These are phyloP conservation scores for Linnaemya tessellans DNA, from an alignment of 2,888 invertebrate genomes.

Conservation along the genomic window DNA sequence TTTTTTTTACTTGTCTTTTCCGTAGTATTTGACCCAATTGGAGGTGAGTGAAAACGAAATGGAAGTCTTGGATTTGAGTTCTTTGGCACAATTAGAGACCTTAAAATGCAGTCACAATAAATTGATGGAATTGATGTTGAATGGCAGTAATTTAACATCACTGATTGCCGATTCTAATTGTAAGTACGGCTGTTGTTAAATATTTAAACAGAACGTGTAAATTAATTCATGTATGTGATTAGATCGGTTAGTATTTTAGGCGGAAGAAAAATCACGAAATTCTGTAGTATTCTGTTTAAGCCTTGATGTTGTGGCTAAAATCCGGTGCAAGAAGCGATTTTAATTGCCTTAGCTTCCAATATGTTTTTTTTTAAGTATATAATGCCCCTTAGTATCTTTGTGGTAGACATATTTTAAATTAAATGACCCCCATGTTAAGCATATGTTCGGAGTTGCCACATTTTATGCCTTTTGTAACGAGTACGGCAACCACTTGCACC, in stretches of 20 bases:
- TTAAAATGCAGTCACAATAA: conserved; percentile 91
- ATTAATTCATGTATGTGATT: conserved; percentile 6
- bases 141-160: conserved; percentile 89
- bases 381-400: no score
- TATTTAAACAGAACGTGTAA: conserved; percentile 52
- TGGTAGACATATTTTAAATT: no score
- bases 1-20: conserved; percentile 16
- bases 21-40: conserved; percentile 90
- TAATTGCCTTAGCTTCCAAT: no score
- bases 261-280: background rate
- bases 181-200: conserved; percentile 74
- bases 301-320: no score
- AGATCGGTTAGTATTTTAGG: background rate
- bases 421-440: no score
- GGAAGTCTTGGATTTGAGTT: conserved; percentile 91
- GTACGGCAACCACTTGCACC: no score
- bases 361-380: no score
- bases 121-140: conserved; percentile 90
- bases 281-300: no score
- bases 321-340: no score
- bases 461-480: no score
- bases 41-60: conserved; percentile 94
- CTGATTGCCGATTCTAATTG: conserved; percentile 91
- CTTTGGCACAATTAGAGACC: conserved; percentile 90
- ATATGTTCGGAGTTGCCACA: no score